Evolutionary conservation across 1,140 invertebrate genomes (phyloP).

Genomic region (Cydia fagiglandana): DNA sequence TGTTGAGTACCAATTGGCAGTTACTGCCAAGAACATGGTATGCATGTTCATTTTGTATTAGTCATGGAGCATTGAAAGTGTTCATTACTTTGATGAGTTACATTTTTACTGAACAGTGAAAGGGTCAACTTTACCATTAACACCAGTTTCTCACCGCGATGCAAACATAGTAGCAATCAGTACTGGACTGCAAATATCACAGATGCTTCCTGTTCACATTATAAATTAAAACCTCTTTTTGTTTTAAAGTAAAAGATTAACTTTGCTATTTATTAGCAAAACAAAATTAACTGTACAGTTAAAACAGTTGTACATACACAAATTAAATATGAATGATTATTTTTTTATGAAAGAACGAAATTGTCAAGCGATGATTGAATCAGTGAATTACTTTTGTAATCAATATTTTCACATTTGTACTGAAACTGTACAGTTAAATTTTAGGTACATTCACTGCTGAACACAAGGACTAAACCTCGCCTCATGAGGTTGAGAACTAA

Average conservation of each 20-base stretch:
- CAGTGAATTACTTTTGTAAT: too few species aligned
- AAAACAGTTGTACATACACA: background rate
- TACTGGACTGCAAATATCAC: conserved; percentile 71
- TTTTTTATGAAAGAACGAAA: too few species aligned
- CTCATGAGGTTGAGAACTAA: background rate
- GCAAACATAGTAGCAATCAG: conserved; percentile 65
- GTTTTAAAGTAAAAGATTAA: conserved; percentile 25
- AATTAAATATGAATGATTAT: too few species aligned
- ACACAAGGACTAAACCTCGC: background rate
- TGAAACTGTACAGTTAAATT: conserved; percentile 13
- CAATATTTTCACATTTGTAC: background rate
- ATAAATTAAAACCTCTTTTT: conserved; percentile 34
- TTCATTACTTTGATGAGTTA: background rate
- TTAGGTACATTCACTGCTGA: background rate
- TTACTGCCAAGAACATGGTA: too few species aligned
- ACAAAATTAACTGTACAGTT: conserved; percentile 34
- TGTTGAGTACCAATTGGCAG: too few species aligned
- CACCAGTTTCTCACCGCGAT: conserved; percentile 37
- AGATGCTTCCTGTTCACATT: conserved; percentile 68
- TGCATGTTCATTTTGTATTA: too few species aligned
- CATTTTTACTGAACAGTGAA: conserved; percentile 31
- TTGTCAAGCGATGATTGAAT: too few species aligned
- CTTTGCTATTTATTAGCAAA: conserved; percentile 34
- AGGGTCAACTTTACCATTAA: conserved; percentile 37
- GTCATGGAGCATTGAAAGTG: too few species aligned